phyloP scores from a whole-genome alignment of 2,797 vertebrate species.

The Capromys pilorides region DNA sequence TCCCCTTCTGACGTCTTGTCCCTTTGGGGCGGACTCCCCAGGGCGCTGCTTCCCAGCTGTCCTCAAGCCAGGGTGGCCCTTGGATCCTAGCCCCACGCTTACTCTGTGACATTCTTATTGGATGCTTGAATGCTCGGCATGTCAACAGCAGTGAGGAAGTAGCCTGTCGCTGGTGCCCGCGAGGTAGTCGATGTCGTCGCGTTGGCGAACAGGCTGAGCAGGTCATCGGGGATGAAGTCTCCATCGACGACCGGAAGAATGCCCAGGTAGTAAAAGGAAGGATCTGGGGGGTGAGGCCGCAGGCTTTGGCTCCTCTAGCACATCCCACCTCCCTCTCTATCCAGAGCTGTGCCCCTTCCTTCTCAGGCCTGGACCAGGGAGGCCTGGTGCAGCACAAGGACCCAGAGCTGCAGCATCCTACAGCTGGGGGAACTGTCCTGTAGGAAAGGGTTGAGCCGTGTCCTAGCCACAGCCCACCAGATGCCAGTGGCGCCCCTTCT shows the following conservation, averaged over 20 bases:
- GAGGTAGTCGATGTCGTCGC: slow-evolving; percentile 93
- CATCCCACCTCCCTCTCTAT: rapidly evolving
- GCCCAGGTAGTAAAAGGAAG: slow-evolving; percentile 86
- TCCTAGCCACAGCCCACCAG: background rate
- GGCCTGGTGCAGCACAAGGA: background rate
- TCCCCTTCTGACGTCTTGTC: too few species aligned
- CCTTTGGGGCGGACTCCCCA: too few species aligned
- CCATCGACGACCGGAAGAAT: slow-evolving; percentile 92
- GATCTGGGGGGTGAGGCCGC: slow-evolving; percentile 82
- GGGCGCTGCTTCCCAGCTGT: background rate
- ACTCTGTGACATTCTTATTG: slow-evolving; percentile 84
- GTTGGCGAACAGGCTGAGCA: slow-evolving; percentile 90
- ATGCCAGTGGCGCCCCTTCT: background rate
- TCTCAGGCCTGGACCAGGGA: background rate
- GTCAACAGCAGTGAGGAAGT: slow-evolving; percentile 90
- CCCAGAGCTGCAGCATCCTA: background rate
- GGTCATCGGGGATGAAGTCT: slow-evolving; percentile 92
- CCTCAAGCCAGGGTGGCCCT: rapidly evolving
- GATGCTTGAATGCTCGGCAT: slow-evolving; percentile 88
- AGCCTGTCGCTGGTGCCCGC: slow-evolving; percentile 93
- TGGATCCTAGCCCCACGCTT: background rate
- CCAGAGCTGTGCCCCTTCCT: background rate
- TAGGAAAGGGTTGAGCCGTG: rapidly evolving
- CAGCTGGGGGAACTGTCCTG: rapidly evolving
- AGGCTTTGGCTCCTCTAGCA: rapidly evolving